phyloP scores from a whole-genome alignment of 2,113 vertebrate species.

The Brachyistius frenatus region DNA sequence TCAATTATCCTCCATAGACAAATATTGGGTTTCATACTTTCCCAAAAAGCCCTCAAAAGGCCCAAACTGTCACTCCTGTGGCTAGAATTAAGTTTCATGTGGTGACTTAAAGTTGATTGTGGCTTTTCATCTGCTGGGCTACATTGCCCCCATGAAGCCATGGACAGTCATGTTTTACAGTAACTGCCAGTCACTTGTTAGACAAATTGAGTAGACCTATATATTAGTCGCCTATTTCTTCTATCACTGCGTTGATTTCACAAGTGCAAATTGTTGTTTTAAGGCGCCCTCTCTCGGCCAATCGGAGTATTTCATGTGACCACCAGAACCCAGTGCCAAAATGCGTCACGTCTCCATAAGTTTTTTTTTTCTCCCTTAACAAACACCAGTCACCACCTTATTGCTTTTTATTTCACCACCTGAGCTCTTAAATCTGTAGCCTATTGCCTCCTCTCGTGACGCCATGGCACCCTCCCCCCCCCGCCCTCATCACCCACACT shows the following conservation, averaged over 20 bases:
- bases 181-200: too few relatives aligned
- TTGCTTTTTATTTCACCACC: background rate
- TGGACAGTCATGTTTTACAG: too few relatives aligned
- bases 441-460: constrained; percentile 56
- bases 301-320: background rate
- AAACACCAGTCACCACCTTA: background rate
- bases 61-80: too few relatives aligned
- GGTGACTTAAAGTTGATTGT: too few relatives aligned
- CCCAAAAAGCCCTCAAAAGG: too few relatives aligned
- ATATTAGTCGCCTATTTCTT: too few relatives aligned
- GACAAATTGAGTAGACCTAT: too few relatives aligned
- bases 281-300: constrained; percentile 25
- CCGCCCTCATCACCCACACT: background rate
- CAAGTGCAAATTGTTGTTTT: background rate
- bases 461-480: constrained; percentile 63
- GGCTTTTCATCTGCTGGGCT: background rate
- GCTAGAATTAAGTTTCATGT: too few relatives aligned
- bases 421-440: background rate
- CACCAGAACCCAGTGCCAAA: background rate
- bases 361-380: background rate
- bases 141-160: background rate
- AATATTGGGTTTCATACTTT: too few relatives aligned
- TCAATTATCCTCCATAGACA: too few relatives aligned
- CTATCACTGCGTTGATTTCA: too few relatives aligned
- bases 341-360: background rate